A percentile compares a stretch with the other conserved stretches of the same genome.
phyloP scores from a whole-genome alignment of 2,113 vertebrate genomes.

The Trochalopteron elliotii region DNA sequence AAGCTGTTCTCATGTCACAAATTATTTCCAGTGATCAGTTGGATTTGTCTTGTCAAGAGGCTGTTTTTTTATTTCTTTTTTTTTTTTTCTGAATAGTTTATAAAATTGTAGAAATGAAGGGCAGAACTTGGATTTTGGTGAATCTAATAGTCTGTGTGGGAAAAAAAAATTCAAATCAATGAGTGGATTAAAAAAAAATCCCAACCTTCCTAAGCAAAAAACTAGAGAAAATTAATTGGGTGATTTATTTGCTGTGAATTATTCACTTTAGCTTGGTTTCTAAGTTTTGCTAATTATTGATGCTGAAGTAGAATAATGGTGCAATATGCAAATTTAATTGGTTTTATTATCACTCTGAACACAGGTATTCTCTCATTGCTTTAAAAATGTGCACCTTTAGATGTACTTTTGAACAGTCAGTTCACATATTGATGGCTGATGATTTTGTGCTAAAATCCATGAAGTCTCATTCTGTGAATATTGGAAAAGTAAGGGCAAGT shows the following conservation, averaged over 20 bases:
- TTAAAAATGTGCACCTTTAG: neutral
- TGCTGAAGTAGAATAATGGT: neutral
- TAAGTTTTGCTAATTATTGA: neutral
- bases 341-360: neutral
- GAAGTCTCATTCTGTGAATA: neutral
- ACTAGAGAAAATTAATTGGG: neutral
- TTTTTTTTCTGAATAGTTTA: neutral
- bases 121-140: neutral
- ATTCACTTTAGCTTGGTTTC: neutral
- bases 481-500: conserved; percentile 29
- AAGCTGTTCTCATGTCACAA: neutral
- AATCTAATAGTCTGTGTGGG: neutral
- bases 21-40: neutral
- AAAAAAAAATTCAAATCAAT: neutral
- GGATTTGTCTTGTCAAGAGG: neutral
- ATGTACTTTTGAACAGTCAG: neutral
- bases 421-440: neutral
- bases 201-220: neutral
- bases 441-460: neutral
- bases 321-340: neutral
- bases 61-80: neutral
- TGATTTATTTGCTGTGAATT: neutral
- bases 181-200: neutral
- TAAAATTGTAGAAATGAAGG: neutral
- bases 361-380: neutral